Percentiles rank a stretch among this genome's conserved stretches.
These are phyloP conservation scores for Leptodactylus fuscus DNA, from an alignment of 2,113 vertebrate species.

Conservation along the genomic window DNA sequence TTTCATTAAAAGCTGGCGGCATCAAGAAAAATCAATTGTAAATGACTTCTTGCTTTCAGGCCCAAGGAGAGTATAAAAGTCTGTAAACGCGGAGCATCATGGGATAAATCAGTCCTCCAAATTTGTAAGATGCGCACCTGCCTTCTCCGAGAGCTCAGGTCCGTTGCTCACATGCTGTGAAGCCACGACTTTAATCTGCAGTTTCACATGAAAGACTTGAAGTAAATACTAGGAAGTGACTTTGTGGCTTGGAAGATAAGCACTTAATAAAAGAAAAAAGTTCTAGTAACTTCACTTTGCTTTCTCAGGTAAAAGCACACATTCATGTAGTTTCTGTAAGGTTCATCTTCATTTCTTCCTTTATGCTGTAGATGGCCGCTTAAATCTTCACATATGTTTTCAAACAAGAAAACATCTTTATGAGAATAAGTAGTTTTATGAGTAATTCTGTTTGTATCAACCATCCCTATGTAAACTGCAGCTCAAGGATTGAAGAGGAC, in stretches of 20 bases:
- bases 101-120: conserved; percentile 46
- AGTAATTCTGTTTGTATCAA: too few relatives aligned
- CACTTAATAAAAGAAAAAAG: not conserved
- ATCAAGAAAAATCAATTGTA: conserved; percentile 57
- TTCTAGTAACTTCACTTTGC: not conserved
- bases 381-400: too few relatives aligned
- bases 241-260: conserved; percentile 34
- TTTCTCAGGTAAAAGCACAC: not conserved
- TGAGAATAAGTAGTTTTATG: not conserved
- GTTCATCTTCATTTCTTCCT: not conserved
- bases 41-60: conserved; percentile 46
- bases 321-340: not conserved
- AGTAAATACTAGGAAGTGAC: conserved; percentile 41
- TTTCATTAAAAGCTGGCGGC: conserved; percentile 51
- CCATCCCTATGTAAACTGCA: too few relatives aligned
- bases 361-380: not conserved
- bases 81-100: conserved; percentile 40
- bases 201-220: conserved; percentile 30
- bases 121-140: conserved; percentile 26
- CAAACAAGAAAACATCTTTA: not conserved
- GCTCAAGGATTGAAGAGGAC: too few relatives aligned
- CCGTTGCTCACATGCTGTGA: conserved; percentile 29
- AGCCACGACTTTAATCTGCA: conserved; percentile 24
- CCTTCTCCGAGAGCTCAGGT: conserved; percentile 2
- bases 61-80: conserved; percentile 31